Base-by-base conservation (phyloP, 1,140 invertebrate species). In the Protaetia brevitarsis region DNA sequence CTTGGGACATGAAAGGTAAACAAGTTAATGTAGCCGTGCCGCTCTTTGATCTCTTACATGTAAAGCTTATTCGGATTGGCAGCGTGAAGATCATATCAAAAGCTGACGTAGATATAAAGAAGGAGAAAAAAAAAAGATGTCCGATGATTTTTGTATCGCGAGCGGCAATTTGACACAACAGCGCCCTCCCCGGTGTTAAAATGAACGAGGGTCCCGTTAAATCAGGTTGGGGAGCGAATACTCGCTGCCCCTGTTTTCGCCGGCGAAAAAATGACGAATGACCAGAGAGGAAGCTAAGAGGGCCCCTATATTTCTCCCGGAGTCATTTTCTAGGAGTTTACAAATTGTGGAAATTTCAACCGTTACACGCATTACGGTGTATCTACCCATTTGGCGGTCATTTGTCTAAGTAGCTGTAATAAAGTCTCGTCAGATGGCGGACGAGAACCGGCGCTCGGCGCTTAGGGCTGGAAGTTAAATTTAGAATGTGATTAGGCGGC, bases 341-440 rank as follows among this genome's bases (percentile, higher is more conserved):
- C 64, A 68, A 68, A 68, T 68, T 68, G 64, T 45, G 59, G 41
- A 68, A 66, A 68, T 66, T 68, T 64, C 27, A 36, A 57, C 45
- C 13, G 64, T 57, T 64, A 57, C 65, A 58, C 68, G 65, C 61
- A 61, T 57, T 66, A 37, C 45, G 36, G 60, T 57, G 37, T 66
- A 59, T 65, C 28, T 66, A 34, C 66, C 65, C 68, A 68, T 69
- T 71, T 69, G 66, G 68, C 61, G 56, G 66, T 45, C 51, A 68
- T 69, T 71, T 67, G 68, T 66, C 66, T 68, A 71, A 71, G 67
- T 69, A 64, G 68, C 70, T 71, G 68, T 66, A 71, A 69, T 68
- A 68, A 67, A 67, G 66, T 68, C 57, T 57, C 66, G 57, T 69
- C 68, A 45, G 37, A 3, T 16, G 37, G 23, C 37, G 19, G 41